These are phyloP conservation scores for Hydrolagus affinis DNA, from an alignment of 2,113 vertebrate genomes.

Conservation along the genomic window DNA sequence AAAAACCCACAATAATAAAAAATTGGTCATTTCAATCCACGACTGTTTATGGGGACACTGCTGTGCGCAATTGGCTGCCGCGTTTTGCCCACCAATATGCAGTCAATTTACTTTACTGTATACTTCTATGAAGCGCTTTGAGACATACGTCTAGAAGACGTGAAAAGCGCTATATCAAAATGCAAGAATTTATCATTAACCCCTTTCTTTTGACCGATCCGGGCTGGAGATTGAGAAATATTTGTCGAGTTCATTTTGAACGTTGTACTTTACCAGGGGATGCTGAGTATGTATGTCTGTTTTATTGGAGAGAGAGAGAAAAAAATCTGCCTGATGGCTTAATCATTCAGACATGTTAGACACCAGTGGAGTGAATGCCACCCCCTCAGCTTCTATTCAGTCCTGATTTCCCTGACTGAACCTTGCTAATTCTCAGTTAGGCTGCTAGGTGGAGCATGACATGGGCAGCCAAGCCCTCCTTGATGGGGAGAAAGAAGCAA, in stretches of 20 bases:
- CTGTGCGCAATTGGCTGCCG: too few relatives aligned
- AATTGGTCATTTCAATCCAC: too few relatives aligned
- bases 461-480: background rate
- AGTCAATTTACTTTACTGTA: too few relatives aligned
- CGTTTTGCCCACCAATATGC: too few relatives aligned
- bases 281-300: conserved; percentile 20
- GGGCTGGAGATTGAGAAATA: background rate
- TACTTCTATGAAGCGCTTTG: too few relatives aligned
- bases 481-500: background rate
- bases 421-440: conserved; percentile 8
- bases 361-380: background rate
- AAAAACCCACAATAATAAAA: too few relatives aligned
- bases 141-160: too few relatives aligned
- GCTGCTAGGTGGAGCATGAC: conserved; percentile 28
- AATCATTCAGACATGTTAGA: background rate
- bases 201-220: background rate
- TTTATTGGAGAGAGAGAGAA: conserved; percentile 23
- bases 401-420: background rate
- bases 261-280: conserved; percentile 11
- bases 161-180: too few relatives aligned
- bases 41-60: too few relatives aligned
- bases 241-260: background rate
- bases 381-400: background rate
- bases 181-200: background rate
- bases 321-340: conserved; percentile 8